Percentiles rank a stretch among this genome's conserved stretches.
These are phyloP conservation scores for Alectura lathami DNA, from an alignment of 2,113 vertebrate species.

Conservation along the genomic window DNA sequence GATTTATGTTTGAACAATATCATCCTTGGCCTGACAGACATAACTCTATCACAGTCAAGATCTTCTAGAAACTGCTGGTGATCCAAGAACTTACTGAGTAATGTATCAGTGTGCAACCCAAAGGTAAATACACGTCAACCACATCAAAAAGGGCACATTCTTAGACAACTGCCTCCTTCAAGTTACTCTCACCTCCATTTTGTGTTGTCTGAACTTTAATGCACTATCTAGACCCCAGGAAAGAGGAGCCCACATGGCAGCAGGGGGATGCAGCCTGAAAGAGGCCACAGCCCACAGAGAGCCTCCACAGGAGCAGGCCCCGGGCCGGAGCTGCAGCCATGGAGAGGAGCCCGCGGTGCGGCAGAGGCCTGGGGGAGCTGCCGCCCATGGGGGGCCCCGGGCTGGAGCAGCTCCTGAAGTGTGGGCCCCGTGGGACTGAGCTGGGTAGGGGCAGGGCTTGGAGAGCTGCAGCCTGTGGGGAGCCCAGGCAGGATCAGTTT, in stretches of 20 bases:
- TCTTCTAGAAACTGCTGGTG: background rate
- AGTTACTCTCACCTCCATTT: background rate
- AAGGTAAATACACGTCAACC: background rate
- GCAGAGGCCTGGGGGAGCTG: background rate
- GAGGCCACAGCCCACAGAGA: too few species aligned
- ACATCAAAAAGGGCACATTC: background rate
- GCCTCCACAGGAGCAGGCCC: too few species aligned
- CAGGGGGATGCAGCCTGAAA: too few species aligned
- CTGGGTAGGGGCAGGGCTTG: background rate
- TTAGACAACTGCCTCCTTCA: background rate
- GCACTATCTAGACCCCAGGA: background rate
- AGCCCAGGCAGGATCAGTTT: background rate
- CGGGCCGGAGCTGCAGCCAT: too few species aligned
- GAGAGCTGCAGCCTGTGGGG: background rate
- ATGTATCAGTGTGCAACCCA: background rate
- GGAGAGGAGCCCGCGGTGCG: background rate
- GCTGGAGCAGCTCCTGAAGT: background rate
- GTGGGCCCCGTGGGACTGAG: background rate
- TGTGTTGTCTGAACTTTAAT: background rate
- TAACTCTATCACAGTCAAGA: background rate
- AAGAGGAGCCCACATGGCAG: background rate
- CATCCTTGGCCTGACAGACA: background rate
- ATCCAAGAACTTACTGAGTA: background rate
- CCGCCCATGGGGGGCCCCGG: background rate
- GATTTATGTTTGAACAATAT: background rate